phyloP scores from a whole-genome alignment of 2,113 vertebrate genomes.

The Oreamnos americanus region DNA sequence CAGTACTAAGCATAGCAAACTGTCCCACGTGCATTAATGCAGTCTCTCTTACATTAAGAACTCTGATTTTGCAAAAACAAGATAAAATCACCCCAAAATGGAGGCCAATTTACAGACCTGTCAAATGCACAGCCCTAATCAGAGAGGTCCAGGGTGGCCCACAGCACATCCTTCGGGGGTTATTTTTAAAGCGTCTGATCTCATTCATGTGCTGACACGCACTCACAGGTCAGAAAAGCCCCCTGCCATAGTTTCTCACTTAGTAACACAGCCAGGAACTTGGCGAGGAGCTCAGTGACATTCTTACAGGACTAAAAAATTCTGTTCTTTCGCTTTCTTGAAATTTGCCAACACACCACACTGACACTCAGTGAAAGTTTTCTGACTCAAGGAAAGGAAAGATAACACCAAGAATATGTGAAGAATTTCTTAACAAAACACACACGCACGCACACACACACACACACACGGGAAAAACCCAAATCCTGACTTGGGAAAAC shows the following conservation, averaged over 20 bases:
- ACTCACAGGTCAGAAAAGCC: background rate
- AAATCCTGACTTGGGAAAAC: background rate
- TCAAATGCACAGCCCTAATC: background rate
- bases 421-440: constrained; percentile 42
- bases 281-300: background rate
- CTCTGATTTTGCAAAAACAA: constrained; percentile 48
- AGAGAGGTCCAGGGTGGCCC: accelerated
- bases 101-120: background rate
- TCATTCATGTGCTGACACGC: constrained; percentile 17
- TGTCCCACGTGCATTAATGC: background rate
- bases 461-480: background rate
- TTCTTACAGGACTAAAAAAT: background rate
- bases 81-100: constrained; percentile 27
- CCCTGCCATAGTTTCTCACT: background rate
- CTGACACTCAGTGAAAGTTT: background rate
- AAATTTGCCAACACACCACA: background rate
- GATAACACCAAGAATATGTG: constrained; percentile 7
- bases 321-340: background rate
- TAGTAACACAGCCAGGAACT: background rate
- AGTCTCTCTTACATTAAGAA: constrained; percentile 45
- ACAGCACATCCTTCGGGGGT: background rate
- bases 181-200: background rate
- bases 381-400: constrained; percentile 4
- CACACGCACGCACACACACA: background rate
- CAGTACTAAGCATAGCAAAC: constrained; percentile 23